Base-by-base conservation (phyloP, 2,888 invertebrate genomes). In the Drosophila dives region DNA sequence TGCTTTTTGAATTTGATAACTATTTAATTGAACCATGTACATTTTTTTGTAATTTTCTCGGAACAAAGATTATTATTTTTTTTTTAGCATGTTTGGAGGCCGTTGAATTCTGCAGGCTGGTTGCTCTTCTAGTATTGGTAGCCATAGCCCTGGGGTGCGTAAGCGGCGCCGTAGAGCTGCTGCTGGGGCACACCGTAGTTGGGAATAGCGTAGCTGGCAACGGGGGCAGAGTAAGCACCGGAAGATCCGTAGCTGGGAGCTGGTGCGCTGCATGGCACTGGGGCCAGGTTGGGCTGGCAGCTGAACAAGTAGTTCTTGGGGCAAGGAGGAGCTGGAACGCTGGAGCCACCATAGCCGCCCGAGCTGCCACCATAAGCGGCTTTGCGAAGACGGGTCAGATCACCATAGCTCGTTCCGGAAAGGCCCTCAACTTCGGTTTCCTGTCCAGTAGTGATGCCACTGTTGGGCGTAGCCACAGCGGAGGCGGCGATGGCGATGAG, bases 241-340 rank as follows among this genome's bases (percentile, higher is more conserved):
- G 86, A 76, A 54, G 90, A 83, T 62, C 87, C 87, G 45, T 90
- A 90, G 78, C 78, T 64, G 12, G 76, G 59, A 15, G 89, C 62
- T 36, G 84, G 75, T 45, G 82, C 69, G 38, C 80, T 72, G 79
- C 91, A 91, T 12, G 91, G 88, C 17, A 91, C 91, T 68, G 91
- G 86, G 10, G 89, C 84, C 49, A 92, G 59, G 56, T 80, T 87
- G 61, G 91, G 91, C 74, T 90, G 88, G 68, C 91, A 91, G 72
- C 91, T 90, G 80, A 91, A 84, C 65, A 91, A 68, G 40, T 90
- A 86, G 80, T 90, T 92, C 78, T 86, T 91, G 53, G 92, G 92
- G 80, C 91, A 91, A 8, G 91, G 91, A 20, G 84, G 86, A 58
- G 90, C 74, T 56, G 80, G 80, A 45, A 86, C 68, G 58, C 83